phyloP scores from a whole-genome alignment of 2,797 vertebrate genomes.

The Eupleurogrammus muticus region DNA sequence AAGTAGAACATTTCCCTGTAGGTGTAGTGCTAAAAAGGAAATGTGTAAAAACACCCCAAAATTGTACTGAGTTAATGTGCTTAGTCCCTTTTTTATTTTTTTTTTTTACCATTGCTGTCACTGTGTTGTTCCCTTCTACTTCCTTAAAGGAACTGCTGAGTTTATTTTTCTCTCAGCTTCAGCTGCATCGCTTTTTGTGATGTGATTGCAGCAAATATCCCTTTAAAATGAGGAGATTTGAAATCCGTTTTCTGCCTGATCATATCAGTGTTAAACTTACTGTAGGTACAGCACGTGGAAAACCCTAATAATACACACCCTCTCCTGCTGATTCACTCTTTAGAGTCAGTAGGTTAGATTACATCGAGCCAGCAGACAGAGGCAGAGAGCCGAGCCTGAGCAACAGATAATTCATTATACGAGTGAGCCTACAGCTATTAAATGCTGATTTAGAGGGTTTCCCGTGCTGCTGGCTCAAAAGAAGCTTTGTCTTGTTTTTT shows the following conservation, averaged over 20 bases:
- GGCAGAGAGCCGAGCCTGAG: neutral
- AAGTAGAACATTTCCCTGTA: no score
- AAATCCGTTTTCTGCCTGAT: neutral
- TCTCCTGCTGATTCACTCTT: neutral
- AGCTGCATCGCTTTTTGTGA: neutral
- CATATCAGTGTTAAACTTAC: neutral
- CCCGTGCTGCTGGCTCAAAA: neutral
- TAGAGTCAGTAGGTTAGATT: neutral
- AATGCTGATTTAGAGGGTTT: neutral
- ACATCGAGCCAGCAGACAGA: slow-evolving; percentile 1
- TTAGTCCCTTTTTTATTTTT: no score
- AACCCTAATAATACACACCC: no score
- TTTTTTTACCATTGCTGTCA: no score
- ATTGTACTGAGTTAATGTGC: no score
- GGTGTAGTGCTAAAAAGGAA: no score
- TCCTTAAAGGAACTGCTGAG: neutral
- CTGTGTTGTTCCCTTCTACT: neutral
- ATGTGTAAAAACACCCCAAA: no score
- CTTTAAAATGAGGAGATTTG: neutral
- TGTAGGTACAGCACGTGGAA: neutral
- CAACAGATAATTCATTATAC: slow-evolving; percentile 33
- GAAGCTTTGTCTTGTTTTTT: slow-evolving; percentile 3
- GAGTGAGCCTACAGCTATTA: neutral
- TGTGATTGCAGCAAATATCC: neutral
- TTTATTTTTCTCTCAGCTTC: neutral